These are phyloP conservation scores for Holcopasites calliopsidis DNA, from an alignment of 1,140 invertebrate genomes.

Conservation along the genomic window DNA sequence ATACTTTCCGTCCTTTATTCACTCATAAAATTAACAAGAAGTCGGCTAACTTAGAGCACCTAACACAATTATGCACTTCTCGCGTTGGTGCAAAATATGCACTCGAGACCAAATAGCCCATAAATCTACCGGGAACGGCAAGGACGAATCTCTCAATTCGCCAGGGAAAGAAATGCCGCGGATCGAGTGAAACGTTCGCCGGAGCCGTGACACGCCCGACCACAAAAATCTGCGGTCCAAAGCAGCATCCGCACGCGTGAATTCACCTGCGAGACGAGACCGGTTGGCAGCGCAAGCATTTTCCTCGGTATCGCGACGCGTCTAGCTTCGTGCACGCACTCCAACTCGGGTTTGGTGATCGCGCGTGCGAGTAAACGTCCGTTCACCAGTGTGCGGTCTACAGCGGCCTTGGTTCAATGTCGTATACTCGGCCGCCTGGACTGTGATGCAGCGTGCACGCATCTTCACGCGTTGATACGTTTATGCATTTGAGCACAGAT, in stretches of 20 bases:
- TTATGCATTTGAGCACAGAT: slow-evolving; percentile 7
- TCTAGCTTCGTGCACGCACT: background rate
- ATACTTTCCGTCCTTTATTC: no score
- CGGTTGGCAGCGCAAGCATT: slow-evolving; percentile 14
- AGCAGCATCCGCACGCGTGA: slow-evolving; percentile 24
- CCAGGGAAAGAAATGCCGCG: background rate
- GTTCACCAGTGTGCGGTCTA: slow-evolving; percentile 44
- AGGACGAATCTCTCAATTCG: background rate
- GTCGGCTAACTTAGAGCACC: no score
- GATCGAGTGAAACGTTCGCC: background rate
- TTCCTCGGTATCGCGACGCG: background rate
- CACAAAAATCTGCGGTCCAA: slow-evolving; percentile 22
- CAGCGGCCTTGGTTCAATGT: slow-evolving; percentile 62
- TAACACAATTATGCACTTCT: no score
- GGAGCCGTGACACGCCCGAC: background rate
- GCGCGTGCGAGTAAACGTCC: slow-evolving; percentile 7
- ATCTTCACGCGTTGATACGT: background rate
- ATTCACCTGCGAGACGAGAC: slow-evolving; percentile 41
- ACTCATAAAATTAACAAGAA: no score
- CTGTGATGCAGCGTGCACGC: background rate
- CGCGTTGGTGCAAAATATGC: no score
- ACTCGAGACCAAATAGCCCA: no score
- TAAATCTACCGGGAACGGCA: background rate
- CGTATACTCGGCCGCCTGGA: slow-evolving; percentile 44
- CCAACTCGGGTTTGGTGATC: background rate